These are phyloP conservation scores for Gryllus bimaculatus DNA, from an alignment of 1,140 invertebrate species.

Conservation along the genomic window DNA sequence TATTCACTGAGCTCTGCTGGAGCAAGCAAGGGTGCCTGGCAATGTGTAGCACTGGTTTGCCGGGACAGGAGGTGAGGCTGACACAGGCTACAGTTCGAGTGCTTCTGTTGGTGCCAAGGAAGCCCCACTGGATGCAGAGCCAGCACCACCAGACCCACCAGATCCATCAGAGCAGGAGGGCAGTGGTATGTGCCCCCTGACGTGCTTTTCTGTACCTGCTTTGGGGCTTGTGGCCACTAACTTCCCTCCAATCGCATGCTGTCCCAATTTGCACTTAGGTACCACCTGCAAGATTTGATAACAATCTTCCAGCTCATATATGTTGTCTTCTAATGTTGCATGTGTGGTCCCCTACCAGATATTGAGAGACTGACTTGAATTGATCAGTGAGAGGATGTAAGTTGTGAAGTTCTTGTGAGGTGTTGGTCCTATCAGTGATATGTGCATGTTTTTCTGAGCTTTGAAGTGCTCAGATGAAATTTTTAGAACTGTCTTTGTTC, in stretches of 20 bases:
- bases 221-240: neutral
- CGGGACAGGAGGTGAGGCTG: neutral
- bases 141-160: neutral
- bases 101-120: neutral
- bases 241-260: neutral
- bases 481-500: too few relatives aligned
- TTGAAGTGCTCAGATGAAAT: too few relatives aligned
- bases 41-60: neutral
- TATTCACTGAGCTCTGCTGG: neutral
- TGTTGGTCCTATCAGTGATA: too few relatives aligned
- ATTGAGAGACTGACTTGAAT: too few relatives aligned
- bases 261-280: neutral
- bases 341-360: neutral
- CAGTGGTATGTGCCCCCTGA: neutral
- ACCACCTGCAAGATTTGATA: neutral
- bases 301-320: neutral
- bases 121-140: neutral
- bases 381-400: too few relatives aligned
- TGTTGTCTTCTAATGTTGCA: neutral
- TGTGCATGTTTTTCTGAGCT: too few relatives aligned
- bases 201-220: neutral
- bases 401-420: too few relatives aligned
- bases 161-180: neutral
- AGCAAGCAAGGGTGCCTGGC: neutral
- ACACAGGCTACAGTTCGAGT: conserved; percentile 3